Conservation (phyloP, 2,113 vertebrate genomes). For the Paedocypris sp. region DNA sequence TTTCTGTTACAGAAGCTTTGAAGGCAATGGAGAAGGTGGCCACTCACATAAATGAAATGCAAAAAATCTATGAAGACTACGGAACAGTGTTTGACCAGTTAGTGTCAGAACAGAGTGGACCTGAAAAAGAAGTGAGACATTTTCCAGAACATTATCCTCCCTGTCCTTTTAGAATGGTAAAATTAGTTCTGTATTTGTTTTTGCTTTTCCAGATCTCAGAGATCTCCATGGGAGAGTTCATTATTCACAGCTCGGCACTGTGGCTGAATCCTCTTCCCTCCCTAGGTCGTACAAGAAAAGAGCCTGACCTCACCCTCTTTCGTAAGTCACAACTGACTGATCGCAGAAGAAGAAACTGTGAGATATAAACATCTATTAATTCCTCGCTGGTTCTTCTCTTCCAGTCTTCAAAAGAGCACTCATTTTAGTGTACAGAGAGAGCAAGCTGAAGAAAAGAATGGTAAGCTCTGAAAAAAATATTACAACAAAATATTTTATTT, state of each 20-base stretch:
- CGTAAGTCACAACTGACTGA: slow-evolving; percentile 54
- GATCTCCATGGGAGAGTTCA: slow-evolving; percentile 80
- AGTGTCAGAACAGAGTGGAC: slow-evolving; percentile 74
- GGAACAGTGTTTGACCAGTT: slow-evolving; percentile 80
- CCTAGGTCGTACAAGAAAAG: slow-evolving; percentile 71
- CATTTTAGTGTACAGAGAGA: slow-evolving; percentile 80
- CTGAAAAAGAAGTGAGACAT: slow-evolving; percentile 70
- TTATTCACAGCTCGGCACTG: slow-evolving; percentile 68
- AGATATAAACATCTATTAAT: neutral
- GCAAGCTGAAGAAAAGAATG: slow-evolving; percentile 78
- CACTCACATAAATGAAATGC: slow-evolving; percentile 86
- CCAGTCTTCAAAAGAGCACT: slow-evolving; percentile 80
- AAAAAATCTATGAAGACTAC: slow-evolving; percentile 83
- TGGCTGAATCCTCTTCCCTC: slow-evolving; percentile 79
- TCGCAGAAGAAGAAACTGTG: neutral
- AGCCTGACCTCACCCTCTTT: slow-evolving; percentile 80
- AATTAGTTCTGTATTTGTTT: neutral
- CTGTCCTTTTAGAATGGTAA: neutral
- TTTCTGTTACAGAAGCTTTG: slow-evolving; percentile 64
- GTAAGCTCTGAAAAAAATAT: slow-evolving; percentile 58
- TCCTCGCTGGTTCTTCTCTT: slow-evolving; percentile 1
- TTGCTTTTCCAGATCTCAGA: slow-evolving; percentile 66
- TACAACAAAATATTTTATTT: too few relatives aligned
- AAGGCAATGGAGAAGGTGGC: slow-evolving; percentile 86
- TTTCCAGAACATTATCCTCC: neutral